A percentile compares a stretch with the other conserved stretches of the same genome.
Evolutionary conservation across 2,797 vertebrate species (phyloP).

Genomic region (Lithobates sylvaticus): DNA sequence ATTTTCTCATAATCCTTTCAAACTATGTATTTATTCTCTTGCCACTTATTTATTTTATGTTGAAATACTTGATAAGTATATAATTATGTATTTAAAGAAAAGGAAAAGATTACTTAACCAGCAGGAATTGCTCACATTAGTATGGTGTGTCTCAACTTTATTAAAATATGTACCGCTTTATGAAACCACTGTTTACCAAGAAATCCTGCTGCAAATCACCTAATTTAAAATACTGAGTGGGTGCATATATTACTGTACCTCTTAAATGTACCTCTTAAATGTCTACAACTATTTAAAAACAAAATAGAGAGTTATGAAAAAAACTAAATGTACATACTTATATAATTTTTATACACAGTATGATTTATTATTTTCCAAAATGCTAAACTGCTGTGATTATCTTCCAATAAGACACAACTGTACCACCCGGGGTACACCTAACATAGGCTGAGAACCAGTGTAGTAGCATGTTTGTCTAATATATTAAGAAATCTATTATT

Average conservation of each 20-base stretch:
- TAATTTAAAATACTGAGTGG: not conserved
- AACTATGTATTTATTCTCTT: not conserved
- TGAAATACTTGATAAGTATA: not conserved
- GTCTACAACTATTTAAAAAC: not conserved
- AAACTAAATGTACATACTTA: not conserved
- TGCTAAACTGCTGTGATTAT: not conserved
- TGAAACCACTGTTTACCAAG: not conserved
- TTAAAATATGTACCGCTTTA: not conserved
- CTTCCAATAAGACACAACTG: not conserved
- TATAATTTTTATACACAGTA: not conserved
- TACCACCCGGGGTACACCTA: no score
- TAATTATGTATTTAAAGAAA: not conserved
- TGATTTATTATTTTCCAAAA: not conserved
- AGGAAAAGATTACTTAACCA: not conserved
- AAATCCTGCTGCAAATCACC: not conserved
- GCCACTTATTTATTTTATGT: not conserved
- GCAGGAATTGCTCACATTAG: not conserved
- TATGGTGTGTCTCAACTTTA: not conserved
- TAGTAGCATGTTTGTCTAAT: no score
- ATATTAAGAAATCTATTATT: no score
- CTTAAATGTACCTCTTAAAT: not conserved
- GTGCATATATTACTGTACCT: not conserved
- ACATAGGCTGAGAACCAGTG: no score
- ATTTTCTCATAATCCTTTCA: not conserved
- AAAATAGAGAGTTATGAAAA: no score